Evolutionary conservation across 2,888 invertebrate genomes (phyloP), one percentile per base, ranked within the genome.

Genomic region (Caenorhabditis sp.): DNA sequence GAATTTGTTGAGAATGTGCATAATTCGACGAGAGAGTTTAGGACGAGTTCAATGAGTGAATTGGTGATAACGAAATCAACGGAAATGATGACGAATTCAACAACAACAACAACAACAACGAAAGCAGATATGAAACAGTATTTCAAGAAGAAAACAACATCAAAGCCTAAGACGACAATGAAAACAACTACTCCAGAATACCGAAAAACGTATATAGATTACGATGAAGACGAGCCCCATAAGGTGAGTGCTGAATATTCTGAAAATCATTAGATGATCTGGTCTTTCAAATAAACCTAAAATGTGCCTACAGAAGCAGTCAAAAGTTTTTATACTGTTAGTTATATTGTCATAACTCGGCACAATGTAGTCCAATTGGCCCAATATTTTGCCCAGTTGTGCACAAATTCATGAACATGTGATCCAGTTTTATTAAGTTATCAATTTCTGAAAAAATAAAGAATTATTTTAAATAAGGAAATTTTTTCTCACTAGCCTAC

Each of bases 1-100:
- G 62, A 62, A 7, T 70, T 75, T 54, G 75, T 75, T 50, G 75
- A 75, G 8, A 70, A 67, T 53, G 64, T 65, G 17, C 64, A 68
- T 38, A 68, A 68, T 20, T 60, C 63, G 7, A 63, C 65, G 1
- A 68, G 61, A 61, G 65, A 73, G 20, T 64, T 67, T 31, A 4
- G 31, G 12, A 58, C 57, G 20, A 38, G 5, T 26, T 21, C n/a
- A 26, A 58, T 20, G 58, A 67, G 64, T n/a, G 25, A 25, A 26
- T 12, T 8, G 12, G 17, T 67, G 54, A 59, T 63, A 23, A 64
- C 27, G 25, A 50, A 7, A 14, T 38, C 23, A 17, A 52, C 59
- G 38, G 60, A 49, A 12, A 54, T 50, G 59, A 62, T n/a, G 14
- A 66, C 56, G 25, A 65, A 25, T 50, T 58, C 38, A 8, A 36